A percentile compares a stretch with the other conserved stretches of the same genome.
phyloP scores from a whole-genome alignment of 2,797 vertebrate genomes.

The Gymnopithys bicolor region DNA sequence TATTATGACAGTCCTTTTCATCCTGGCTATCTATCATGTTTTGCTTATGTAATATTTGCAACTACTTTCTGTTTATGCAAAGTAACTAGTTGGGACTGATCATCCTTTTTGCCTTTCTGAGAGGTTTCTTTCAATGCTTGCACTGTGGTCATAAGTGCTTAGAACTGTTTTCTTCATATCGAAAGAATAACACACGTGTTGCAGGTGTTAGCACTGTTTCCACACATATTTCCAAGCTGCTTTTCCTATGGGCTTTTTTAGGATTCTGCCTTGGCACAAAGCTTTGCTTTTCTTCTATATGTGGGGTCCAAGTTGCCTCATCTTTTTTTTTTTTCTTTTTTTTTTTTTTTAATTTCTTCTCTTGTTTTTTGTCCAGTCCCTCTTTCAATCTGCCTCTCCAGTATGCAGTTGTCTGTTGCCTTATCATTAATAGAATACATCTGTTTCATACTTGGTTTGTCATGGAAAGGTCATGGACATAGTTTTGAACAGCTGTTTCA shows the following conservation, averaged over 20 bases:
- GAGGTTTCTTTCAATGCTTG: background rate
- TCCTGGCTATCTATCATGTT: background rate
- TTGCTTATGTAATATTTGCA: constrained; percentile 26
- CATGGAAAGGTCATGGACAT: background rate
- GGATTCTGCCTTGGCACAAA: background rate
- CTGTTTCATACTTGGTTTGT: background rate
- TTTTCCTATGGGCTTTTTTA: constrained; percentile 2
- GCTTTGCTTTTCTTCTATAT: background rate
- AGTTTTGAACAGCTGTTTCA: constrained; percentile 18
- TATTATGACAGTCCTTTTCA: constrained; percentile 3
- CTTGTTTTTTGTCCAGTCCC: background rate
- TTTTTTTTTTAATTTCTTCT: background rate
- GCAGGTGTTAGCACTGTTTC: background rate
- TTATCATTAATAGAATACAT: background rate
- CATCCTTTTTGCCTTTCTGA: background rate
- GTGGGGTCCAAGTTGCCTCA: background rate
- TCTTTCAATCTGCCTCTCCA: background rate
- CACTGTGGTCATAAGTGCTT: background rate
- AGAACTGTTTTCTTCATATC: background rate
- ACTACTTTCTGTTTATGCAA: background rate
- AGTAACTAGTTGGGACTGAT: background rate
- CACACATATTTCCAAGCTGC: background rate
- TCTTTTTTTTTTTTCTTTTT: background rate
- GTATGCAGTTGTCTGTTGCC: background rate
- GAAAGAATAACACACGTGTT: constrained; percentile 11